A percentile compares a stretch with the other conserved stretches of the same genome.
Evolutionary conservation across 2,113 vertebrate species (phyloP).

Genomic region (Leuciscus idus): DNA sequence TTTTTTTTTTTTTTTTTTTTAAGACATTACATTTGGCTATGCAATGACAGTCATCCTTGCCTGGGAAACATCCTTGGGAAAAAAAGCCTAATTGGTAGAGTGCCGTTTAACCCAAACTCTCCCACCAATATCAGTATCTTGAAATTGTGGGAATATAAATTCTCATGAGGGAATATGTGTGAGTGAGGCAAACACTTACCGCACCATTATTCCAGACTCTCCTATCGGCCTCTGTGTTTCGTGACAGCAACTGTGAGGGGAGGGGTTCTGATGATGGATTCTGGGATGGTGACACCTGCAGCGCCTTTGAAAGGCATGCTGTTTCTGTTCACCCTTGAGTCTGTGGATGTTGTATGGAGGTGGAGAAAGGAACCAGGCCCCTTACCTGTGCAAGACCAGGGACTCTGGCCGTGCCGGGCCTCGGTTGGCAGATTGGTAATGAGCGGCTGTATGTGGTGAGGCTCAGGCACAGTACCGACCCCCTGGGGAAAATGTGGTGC

Average conservation of each 20-base stretch:
- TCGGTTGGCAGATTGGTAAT: conserved; percentile 87
- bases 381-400: conserved; percentile 88
- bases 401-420: conserved; percentile 83
- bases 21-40: conserved; percentile 36
- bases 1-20: not conserved
- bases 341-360: conserved; percentile 54
- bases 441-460: conserved; percentile 85
- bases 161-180: conserved; percentile 80
- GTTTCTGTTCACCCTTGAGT: conserved; percentile 52
- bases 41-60: conserved; percentile 40
- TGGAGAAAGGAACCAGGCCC: conserved; percentile 68
- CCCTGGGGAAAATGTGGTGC: conserved; percentile 83
- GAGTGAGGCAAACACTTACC: conserved; percentile 83
- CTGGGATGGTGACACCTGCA: conserved; percentile 57
- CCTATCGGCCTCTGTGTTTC: conserved; percentile 45
- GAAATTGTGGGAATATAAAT: conserved; percentile 64
- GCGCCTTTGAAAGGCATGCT: conserved; percentile 55
- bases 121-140: conserved; percentile 87
- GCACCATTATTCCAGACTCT: conserved; percentile 80
- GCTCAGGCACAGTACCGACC: conserved; percentile 80
- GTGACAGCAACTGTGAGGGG: conserved; percentile 49
- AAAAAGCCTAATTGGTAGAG: conserved; percentile 60
- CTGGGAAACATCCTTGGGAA: conserved; percentile 56
- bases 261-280: conserved; percentile 48
- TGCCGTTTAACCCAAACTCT: conserved; percentile 59